phyloP scores from a whole-genome alignment of 2,888 invertebrate species.

The Catocala sponsa region DNA sequence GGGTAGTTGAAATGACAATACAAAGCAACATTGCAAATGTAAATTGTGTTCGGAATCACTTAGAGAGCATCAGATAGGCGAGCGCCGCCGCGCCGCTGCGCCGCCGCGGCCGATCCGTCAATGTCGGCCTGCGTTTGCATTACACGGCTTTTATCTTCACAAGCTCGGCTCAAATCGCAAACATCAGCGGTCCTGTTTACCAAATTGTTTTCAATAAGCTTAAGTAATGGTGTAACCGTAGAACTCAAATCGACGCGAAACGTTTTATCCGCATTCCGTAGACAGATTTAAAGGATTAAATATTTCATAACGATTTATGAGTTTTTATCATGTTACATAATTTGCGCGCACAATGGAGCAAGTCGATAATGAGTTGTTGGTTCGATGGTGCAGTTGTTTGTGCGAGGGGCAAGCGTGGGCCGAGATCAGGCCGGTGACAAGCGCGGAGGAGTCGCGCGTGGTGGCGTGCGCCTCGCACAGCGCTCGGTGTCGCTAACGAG shows the following conservation, averaged over 20 bases:
- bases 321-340: slow-evolving; percentile 79
- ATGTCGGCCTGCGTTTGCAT: slow-evolving; percentile 85
- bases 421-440: slow-evolving; percentile 45
- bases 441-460: slow-evolving; percentile 48
- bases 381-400: slow-evolving; percentile 66
- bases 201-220: slow-evolving; percentile 86
- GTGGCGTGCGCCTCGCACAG: slow-evolving; percentile 46
- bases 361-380: slow-evolving; percentile 73
- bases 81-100: slow-evolving; percentile 73
- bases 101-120: slow-evolving; percentile 85
- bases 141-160: slow-evolving; percentile 85
- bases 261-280: slow-evolving; percentile 69
- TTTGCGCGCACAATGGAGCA: slow-evolving; percentile 72
- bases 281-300: slow-evolving; percentile 74
- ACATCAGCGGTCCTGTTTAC: slow-evolving; percentile 84
- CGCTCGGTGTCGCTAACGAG: slow-evolving; percentile 72
- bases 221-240: slow-evolving; percentile 78
- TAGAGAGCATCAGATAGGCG: slow-evolving; percentile 86
- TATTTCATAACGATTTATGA: slow-evolving; percentile 79
- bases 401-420: slow-evolving; percentile 33
- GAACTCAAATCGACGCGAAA: slow-evolving; percentile 66
- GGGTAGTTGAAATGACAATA: slow-evolving; percentile 79
- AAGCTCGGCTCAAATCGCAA: slow-evolving; percentile 81
- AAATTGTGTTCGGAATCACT: slow-evolving; percentile 85
- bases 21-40: slow-evolving; percentile 82